Evolutionary conservation across 2,888 invertebrate species (phyloP).

Genomic region (Oithona nana): DNA sequence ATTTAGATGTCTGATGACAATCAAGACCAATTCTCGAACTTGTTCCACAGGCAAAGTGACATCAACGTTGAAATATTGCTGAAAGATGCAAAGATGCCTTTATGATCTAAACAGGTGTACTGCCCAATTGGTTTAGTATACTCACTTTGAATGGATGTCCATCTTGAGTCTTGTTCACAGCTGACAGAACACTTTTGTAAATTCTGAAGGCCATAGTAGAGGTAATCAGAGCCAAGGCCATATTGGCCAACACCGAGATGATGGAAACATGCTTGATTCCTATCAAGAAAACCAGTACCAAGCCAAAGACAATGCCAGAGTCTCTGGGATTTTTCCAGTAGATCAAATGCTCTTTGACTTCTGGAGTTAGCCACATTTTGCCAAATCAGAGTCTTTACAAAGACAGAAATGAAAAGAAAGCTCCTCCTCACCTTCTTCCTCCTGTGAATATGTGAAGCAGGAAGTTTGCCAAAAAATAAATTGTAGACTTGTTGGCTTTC

Average conservation of each 20-base stretch:
- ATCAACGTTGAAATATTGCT: background rate
- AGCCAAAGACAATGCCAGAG: conserved; percentile 14
- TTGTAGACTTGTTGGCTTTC: no score
- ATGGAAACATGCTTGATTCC: conserved; percentile 10
- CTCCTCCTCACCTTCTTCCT: no score
- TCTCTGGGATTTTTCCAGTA: conserved; percentile 17
- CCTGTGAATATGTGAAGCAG: no score
- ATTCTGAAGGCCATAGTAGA: conserved; percentile 16
- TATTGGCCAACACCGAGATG: conserved; percentile 12
- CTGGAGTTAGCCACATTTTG: conserved; percentile 2
- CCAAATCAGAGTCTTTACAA: no score
- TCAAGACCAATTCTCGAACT: background rate
- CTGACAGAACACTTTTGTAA: conserved; percentile 9
- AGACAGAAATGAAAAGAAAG: no score
- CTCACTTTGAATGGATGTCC: conserved; percentile 17
- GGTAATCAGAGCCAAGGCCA: conserved; percentile 12
- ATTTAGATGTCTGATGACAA: background rate
- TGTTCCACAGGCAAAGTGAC: background rate
- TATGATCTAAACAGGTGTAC: background rate
- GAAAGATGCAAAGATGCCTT: background rate
- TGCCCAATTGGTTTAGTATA: background rate
- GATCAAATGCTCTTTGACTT: background rate
- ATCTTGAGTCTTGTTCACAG: conserved; percentile 16
- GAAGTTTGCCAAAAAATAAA: no score
- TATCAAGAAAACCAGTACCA: conserved; percentile 6